A percentile compares a stretch with the other conserved stretches of the same genome.
These are phyloP conservation scores for Polypedilum vanderplanki DNA, from an alignment of 1,140 invertebrate genomes.

Conservation along the genomic window DNA sequence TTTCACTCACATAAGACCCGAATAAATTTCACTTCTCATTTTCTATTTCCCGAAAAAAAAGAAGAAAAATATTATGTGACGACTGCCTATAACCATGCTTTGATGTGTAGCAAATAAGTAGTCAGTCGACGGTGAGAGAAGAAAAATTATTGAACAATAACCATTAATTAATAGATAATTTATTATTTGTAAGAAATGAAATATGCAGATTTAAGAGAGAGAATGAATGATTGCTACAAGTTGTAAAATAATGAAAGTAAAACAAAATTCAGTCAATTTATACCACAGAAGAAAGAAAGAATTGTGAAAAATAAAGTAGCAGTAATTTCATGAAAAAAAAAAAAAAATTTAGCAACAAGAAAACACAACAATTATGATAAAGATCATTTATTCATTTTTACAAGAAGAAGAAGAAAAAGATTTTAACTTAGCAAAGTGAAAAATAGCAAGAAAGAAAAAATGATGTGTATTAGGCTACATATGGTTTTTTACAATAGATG, in stretches of 20 bases:
- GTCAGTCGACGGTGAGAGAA: neutral
- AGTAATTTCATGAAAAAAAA: too few relatives aligned
- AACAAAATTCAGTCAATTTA: slow-evolving; percentile 2
- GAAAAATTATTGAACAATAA: slow-evolving; percentile 13
- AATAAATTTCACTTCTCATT: slow-evolving; percentile 3
- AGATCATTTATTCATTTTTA: too few relatives aligned
- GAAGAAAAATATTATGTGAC: neutral
- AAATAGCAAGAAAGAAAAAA: too few relatives aligned
- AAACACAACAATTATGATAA: too few relatives aligned
- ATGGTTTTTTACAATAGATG: too few relatives aligned
- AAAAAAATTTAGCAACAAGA: too few relatives aligned
- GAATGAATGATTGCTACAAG: slow-evolving; percentile 19
- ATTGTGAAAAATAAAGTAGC: neutral
- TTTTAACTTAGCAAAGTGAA: too few relatives aligned
- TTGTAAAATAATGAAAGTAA: slow-evolving; percentile 2
- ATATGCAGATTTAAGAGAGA: slow-evolving; percentile 29
- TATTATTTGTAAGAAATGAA: slow-evolving; percentile 28
- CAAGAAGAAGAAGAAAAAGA: too few relatives aligned
- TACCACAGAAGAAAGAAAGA: too few relatives aligned
- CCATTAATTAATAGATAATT: neutral
- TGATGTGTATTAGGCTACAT: too few relatives aligned
- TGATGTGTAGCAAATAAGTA: too few relatives aligned
- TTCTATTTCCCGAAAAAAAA: neutral
- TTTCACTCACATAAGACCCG: neutral
- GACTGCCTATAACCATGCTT: too few relatives aligned